phyloP scores from a whole-genome alignment of 2,113 vertebrate genomes.

The Nyctibius bracteatus region DNA sequence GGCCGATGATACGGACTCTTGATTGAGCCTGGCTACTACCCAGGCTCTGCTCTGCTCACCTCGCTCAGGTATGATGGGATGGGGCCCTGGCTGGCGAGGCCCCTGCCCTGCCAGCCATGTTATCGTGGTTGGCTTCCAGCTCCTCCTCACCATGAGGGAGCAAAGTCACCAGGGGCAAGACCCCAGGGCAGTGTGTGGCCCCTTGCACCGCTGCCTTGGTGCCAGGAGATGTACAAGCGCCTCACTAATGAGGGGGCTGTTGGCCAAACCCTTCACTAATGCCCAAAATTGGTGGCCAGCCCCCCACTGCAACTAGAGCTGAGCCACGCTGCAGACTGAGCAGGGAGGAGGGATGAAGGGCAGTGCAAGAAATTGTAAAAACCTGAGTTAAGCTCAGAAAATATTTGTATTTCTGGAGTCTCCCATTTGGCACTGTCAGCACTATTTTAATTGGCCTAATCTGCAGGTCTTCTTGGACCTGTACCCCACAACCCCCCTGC shows the following conservation, averaged over 20 bases:
- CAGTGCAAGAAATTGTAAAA: background rate
- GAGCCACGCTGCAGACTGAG: background rate
- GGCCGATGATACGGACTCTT: background rate
- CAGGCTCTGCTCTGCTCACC: background rate
- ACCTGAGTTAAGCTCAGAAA: background rate
- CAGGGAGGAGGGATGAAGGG: background rate
- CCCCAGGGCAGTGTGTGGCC: rapidly evolving
- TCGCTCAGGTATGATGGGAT: background rate
- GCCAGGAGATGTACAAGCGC: no score
- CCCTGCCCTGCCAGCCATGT: background rate
- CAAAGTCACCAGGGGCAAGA: background rate
- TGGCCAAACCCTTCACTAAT: background rate
- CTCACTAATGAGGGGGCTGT: background rate
- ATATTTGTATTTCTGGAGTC: background rate
- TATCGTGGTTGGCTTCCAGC: background rate
- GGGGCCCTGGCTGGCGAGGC: background rate
- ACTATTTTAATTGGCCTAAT: background rate
- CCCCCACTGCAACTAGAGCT: background rate
- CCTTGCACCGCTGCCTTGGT: no score
- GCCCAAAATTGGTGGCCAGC: background rate
- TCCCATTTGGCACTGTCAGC: background rate
- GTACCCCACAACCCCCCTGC: background rate
- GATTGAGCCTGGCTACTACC: background rate
- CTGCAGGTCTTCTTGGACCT: background rate
- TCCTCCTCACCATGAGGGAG: background rate